Evolutionary conservation across 2,888 invertebrate species (phyloP).

Genomic region (Brachyptera risi): DNA sequence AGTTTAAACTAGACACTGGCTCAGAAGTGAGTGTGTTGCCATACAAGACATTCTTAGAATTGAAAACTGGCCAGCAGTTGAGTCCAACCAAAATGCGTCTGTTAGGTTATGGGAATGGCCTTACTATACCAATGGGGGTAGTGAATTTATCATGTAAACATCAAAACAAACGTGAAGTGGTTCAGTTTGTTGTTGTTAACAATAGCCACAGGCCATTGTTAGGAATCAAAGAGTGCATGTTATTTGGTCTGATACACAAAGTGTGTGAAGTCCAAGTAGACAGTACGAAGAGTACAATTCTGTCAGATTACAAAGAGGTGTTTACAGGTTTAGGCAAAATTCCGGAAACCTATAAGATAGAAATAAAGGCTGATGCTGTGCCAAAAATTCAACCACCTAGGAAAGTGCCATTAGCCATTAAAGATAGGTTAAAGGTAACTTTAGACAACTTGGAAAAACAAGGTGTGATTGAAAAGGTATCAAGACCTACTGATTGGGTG

Average conservation of each 20-base stretch:
- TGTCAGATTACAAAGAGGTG: not conserved
- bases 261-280: not conserved
- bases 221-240: not conserved
- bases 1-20: not conserved
- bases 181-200: not conserved
- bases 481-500: slow-evolving; percentile 7
- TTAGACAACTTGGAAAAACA: not conserved
- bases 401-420: not conserved
- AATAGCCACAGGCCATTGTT: not conserved
- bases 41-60: not conserved
- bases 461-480: not conserved
- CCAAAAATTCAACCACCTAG: not conserved
- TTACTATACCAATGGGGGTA: not conserved
- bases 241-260: not conserved
- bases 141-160: not conserved
- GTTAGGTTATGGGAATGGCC: not conserved
- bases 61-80: not conserved
- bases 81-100: not conserved
- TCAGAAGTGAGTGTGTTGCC: slow-evolving; percentile 1
- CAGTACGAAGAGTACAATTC: not conserved
- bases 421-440: not conserved
- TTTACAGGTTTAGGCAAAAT: not conserved
- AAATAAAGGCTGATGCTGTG: not conserved
- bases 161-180: not conserved
- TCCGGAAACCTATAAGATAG: not conserved